Evolutionary conservation across 1,140 invertebrate species (phyloP), one percentile per base, ranked within the genome.

Genomic region (Ceratosolen solmsi): DNA sequence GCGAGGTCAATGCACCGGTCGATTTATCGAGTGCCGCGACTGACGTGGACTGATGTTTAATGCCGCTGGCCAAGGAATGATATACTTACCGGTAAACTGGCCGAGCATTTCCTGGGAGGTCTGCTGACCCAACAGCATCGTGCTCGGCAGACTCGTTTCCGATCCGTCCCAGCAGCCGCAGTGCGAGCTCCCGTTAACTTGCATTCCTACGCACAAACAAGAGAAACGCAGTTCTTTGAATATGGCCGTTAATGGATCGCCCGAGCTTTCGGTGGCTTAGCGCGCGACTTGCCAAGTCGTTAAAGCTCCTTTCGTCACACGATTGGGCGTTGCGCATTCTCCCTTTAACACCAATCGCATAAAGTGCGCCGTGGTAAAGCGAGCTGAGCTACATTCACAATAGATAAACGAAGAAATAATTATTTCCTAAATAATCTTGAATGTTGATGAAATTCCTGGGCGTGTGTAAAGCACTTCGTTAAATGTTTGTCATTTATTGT

Each of bases 81-180:
- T 46, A 54, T 79, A 85, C 87, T 85, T 77, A 91, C 91, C 91
- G 73, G 88, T 88, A 76, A 91, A 91, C 65, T 88, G 89, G 88
- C 85, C 90, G 85, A 88, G 87, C 84, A 90, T 89, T 86, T 89
- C 92, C 87, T 91, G 91, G 25, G 87, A 90, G 87, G 87, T 90
- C 87, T 92, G 91, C 83, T 91, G 90, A 82, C 90, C 90, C 80
- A 92, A 81, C 84, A 91, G 72, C 87, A 91, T 91, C 87, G 91
- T 91, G 54, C 89, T 91, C 46, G 89, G 90, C 85, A 91, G 86
- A 85, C 87, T 92, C n/a, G 88, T 87, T 80, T 92, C 90, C 25
- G 91, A 91, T 85, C 89, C 90, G 70, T 92, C 92, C 92, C 92
- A 92, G 82, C 91, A 92, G 82, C 89, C 88, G 76, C 90, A 91